These are phyloP conservation scores for Pteronotus mesoamericanus DNA, from an alignment of 2,797 vertebrate genomes.

Conservation along the genomic window DNA sequence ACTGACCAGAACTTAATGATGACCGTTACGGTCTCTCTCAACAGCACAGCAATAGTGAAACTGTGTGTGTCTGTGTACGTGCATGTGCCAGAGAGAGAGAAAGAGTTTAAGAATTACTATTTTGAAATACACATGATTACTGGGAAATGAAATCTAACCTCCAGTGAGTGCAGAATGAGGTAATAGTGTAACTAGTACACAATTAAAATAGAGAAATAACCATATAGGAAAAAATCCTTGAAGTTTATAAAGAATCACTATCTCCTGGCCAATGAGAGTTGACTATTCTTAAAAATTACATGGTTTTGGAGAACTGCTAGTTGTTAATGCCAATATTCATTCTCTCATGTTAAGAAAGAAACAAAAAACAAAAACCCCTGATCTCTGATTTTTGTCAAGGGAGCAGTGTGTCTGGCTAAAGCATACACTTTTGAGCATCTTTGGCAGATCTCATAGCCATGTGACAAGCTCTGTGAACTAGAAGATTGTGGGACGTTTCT, in stretches of 20 bases:
- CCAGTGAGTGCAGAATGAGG: background rate
- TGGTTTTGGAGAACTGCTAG: background rate
- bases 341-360: background rate
- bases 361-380: background rate
- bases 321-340: background rate
- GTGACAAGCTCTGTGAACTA: background rate
- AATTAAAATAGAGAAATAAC: background rate
- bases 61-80: background rate
- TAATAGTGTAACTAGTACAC: background rate
- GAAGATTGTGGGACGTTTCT: background rate
- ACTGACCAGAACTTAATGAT: background rate
- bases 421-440: background rate
- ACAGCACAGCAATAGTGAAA: background rate
- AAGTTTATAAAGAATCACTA: background rate
- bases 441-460: background rate
- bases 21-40: background rate
- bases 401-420: background rate
- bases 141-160: background rate
- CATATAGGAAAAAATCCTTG: background rate
- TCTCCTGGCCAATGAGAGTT: background rate
- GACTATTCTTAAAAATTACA: constrained; percentile 26
- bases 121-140: background rate
- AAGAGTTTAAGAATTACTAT: background rate
- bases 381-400: background rate
- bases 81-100: background rate